Conservation (phyloP, 2,113 vertebrate genomes). For the Kobus ellipsiprymnus region DNA sequence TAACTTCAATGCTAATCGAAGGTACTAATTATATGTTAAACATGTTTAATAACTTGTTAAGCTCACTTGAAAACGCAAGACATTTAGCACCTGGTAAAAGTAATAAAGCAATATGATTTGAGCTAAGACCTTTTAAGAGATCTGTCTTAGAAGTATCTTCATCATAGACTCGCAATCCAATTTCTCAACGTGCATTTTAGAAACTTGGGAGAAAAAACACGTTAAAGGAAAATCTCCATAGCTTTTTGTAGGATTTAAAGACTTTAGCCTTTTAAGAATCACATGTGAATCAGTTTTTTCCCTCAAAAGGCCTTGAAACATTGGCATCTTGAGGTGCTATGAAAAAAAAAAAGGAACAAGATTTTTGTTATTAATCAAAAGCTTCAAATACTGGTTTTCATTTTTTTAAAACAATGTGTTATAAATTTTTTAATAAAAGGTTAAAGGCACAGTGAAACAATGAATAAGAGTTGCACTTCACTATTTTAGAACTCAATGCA, state of each 20-base stretch:
- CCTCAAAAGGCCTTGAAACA: neutral
- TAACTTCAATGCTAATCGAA: neutral
- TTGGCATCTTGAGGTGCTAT: neutral
- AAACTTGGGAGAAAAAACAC: neutral
- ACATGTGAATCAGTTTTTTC: neutral
- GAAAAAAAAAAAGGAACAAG: neutral
- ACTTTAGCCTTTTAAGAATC: neutral
- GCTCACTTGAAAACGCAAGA: conserved; percentile 6
- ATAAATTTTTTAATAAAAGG: conserved; percentile 20
- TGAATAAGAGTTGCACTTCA: neutral
- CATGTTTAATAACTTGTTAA: neutral
- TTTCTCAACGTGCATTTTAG: neutral
- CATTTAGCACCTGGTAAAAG: neutral
- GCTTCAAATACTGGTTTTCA: neutral
- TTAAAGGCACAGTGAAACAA: conserved; percentile 50
- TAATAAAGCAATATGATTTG: neutral
- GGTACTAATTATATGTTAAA: conserved; percentile 9
- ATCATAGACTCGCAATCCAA: neutral
- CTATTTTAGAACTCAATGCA: conserved; percentile 20
- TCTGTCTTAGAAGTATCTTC: neutral
- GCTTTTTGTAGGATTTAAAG: neutral
- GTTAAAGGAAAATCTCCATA: neutral
- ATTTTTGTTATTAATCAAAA: neutral
- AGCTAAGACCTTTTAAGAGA: neutral
- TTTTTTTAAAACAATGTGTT: neutral